phyloP scores from a whole-genome alignment of 2,888 invertebrate species.

The Steromphala cineraria region DNA sequence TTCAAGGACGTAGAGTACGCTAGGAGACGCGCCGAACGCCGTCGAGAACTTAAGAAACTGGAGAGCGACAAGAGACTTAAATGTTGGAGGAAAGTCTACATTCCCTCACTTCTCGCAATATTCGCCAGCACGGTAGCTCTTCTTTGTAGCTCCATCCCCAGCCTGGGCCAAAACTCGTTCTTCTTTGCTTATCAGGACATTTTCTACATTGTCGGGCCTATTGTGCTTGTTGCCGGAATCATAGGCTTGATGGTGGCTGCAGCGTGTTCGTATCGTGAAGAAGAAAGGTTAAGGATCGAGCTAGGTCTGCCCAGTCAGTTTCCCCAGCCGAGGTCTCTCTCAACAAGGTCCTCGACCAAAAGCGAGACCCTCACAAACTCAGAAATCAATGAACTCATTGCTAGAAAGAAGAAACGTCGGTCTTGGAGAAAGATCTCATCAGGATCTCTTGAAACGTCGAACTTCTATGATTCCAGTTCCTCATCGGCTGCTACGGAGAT shows the following conservation, averaged over 20 bases:
- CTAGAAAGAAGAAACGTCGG: background rate
- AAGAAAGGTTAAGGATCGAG: slow-evolving; percentile 22
- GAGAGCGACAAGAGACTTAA: slow-evolving; percentile 26
- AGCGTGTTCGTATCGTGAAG: slow-evolving; percentile 29
- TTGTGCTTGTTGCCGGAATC: slow-evolving; percentile 27
- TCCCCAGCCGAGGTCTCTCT: background rate
- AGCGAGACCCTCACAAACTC: background rate
- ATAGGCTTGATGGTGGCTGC: slow-evolving; percentile 35
- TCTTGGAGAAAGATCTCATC: background rate
- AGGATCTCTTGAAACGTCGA: background rate
- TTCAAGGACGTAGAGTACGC: slow-evolving; percentile 34
- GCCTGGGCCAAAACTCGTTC: slow-evolving; percentile 32
- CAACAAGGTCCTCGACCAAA: background rate
- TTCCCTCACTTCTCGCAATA: slow-evolving; percentile 35
- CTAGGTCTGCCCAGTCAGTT: slow-evolving; percentile 15
- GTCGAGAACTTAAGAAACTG: background rate
- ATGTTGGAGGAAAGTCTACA: slow-evolving; percentile 32
- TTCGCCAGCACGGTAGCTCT: slow-evolving; percentile 30
- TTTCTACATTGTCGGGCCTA: slow-evolving; percentile 35
- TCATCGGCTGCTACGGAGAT: background rate
- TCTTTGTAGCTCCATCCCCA: slow-evolving; percentile 35
- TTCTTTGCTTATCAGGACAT: slow-evolving; percentile 30
- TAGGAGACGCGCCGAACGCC: slow-evolving; percentile 27
- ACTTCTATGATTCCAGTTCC: background rate
- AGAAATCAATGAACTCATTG: background rate